phyloP scores from a whole-genome alignment of 1,140 invertebrate species.

The Potamilus streckersoni region DNA sequence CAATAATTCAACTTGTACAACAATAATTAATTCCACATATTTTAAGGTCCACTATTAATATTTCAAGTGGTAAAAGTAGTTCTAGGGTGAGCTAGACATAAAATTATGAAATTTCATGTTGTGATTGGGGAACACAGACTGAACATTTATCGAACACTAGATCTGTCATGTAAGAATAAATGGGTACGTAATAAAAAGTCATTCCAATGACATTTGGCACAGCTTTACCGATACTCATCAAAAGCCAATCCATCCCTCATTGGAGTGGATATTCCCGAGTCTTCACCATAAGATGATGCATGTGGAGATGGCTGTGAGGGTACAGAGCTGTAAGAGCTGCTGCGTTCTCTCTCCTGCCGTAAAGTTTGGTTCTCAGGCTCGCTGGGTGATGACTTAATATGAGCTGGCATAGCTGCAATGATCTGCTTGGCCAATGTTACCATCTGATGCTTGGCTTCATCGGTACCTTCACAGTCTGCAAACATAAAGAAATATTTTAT shows the following conservation, averaged over 20 bases:
- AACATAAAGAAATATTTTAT: slow-evolving; percentile 1
- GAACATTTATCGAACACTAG: too few species aligned
- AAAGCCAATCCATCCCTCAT: slow-evolving; percentile 65
- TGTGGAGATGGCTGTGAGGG: slow-evolving; percentile 60
- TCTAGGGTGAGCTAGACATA: neutral
- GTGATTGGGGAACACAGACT: neutral
- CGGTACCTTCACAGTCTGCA: slow-evolving; percentile 33
- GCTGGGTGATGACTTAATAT: slow-evolving; percentile 80
- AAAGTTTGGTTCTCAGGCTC: slow-evolving; percentile 41
- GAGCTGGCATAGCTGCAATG: slow-evolving; percentile 95
- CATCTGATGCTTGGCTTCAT: slow-evolving; percentile 79
- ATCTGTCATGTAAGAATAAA: too few species aligned
- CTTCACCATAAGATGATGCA: slow-evolving; percentile 61
- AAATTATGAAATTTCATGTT: neutral
- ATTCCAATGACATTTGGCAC: neutral
- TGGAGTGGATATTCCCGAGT: slow-evolving; percentile 65
- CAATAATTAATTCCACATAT: neutral
- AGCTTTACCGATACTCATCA: slow-evolving; percentile 61
- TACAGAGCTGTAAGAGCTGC: slow-evolving; percentile 61
- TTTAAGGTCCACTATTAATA: neutral
- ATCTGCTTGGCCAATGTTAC: slow-evolving; percentile 96
- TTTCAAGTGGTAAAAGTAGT: neutral
- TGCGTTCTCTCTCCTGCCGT: slow-evolving; percentile 48
- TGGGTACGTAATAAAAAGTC: neutral
- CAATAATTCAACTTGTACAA: too few species aligned